These are phyloP conservation scores for Heliocidaris tuberculata DNA, from an alignment of 35 echinoderm and acorn worm genomes.

Conservation along the genomic window DNA sequence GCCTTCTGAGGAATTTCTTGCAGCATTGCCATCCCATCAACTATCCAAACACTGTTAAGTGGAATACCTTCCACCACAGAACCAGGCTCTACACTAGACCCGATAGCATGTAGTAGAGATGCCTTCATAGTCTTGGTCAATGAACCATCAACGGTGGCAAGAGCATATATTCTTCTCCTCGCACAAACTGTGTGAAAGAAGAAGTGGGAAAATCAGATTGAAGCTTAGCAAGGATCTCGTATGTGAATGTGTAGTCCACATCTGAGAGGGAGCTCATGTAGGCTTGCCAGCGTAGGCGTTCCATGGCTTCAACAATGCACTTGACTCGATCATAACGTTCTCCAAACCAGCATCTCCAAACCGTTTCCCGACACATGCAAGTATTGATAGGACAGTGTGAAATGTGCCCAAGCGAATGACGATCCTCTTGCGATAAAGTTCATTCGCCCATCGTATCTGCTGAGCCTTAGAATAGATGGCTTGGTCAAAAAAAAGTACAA, in stretches of 20 bases:
- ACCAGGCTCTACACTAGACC: conserved; percentile 35
- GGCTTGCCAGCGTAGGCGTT: not conserved
- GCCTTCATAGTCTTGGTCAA: conserved; percentile 66
- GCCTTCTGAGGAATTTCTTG: conserved; percentile 6
- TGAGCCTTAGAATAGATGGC: conserved; percentile 78
- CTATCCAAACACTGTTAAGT: conserved; percentile 32
- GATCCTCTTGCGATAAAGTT: not conserved
- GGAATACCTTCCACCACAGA: conserved; percentile 33
- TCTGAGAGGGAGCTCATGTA: not conserved
- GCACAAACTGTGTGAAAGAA: not conserved
- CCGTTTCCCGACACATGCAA: conserved; percentile 75
- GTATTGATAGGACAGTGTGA: conserved; percentile 63
- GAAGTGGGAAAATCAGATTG: not conserved
- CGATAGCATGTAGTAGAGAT: conserved; percentile 26
- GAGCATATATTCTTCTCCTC: not conserved
- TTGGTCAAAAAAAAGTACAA: conserved; percentile 67
- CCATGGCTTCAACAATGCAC: not conserved
- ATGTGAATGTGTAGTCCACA: not conserved
- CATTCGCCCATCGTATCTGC: conserved; percentile 69
- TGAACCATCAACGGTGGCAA: conserved; percentile 54
- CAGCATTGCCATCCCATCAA: conserved; percentile 73
- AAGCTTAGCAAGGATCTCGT: not conserved
- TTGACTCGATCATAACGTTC: conserved; percentile 64
- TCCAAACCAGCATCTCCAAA: conserved; percentile 75
- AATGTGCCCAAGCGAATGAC: conserved; percentile 71